Evolutionary conservation across 2,113 vertebrate species (phyloP).

Genomic region (Pelecanus crispus): DNA sequence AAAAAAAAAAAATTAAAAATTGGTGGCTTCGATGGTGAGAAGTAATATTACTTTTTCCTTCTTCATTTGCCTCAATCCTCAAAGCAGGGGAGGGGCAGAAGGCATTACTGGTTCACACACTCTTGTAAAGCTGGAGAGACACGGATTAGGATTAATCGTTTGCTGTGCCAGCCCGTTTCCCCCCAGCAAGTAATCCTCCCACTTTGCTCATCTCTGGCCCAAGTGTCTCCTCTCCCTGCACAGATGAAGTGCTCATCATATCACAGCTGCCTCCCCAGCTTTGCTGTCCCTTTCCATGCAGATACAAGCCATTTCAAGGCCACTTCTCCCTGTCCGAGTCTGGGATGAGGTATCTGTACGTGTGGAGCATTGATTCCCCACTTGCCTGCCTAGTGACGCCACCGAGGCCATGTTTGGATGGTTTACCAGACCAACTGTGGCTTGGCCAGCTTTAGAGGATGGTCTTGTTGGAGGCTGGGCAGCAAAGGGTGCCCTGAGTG

Average conservation of each 20-base stretch:
- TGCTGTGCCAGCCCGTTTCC: background rate
- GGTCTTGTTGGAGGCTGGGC: background rate
- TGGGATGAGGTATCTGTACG: background rate
- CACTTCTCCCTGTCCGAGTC: background rate
- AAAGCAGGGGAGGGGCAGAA: background rate
- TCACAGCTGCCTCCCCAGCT: background rate
- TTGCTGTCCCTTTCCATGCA: background rate
- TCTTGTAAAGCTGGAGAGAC: background rate
- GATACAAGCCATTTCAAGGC: background rate
- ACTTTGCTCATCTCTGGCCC: background rate
- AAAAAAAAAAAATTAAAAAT: background rate
- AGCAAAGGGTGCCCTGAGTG: background rate
- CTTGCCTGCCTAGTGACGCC: background rate
- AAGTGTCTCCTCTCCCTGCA: background rate
- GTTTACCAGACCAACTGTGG: background rate
- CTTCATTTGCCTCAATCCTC: background rate
- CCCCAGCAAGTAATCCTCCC: background rate
- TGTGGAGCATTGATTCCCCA: accelerated
- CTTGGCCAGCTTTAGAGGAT: background rate
- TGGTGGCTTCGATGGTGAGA: background rate
- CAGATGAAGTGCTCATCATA: background rate
- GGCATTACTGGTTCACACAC: background rate
- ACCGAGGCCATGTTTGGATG: accelerated
- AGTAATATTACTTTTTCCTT: background rate
- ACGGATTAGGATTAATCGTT: background rate